A percentile compares a stretch with the other conserved stretches of the same genome.
Conservation (phyloP, 2,113 vertebrate species). For the Oncorhynchus mykiss region DNA sequence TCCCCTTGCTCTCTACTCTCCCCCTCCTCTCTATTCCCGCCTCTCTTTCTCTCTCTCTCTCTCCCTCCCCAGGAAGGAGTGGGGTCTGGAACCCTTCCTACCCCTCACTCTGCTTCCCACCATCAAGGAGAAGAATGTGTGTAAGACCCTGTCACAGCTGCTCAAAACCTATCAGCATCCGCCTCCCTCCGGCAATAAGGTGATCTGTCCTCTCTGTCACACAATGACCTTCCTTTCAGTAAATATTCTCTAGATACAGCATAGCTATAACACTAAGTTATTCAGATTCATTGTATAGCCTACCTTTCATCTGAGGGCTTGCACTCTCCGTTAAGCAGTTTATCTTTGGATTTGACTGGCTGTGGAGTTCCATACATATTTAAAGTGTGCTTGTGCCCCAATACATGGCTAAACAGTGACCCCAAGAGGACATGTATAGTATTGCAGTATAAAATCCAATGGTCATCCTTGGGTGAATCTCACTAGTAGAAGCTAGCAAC, state of each 20-base stretch:
- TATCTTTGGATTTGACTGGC: too few species aligned
- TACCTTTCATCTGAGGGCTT: neutral
- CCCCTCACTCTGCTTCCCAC: conserved; percentile 91
- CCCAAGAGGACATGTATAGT: conserved; percentile 40
- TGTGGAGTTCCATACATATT: too few species aligned
- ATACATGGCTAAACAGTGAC: conserved; percentile 53
- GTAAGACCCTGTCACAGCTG: conserved; percentile 92
- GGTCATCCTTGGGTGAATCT: conserved; percentile 23
- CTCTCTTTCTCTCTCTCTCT: conserved; percentile 18
- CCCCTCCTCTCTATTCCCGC: conserved; percentile 22
- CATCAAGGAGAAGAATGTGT: conserved; percentile 94
- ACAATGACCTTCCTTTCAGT: neutral
- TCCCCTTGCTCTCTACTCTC: neutral
- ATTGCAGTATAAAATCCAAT: conserved; percentile 10
- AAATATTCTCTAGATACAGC: neutral
- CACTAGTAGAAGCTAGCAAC: too few species aligned
- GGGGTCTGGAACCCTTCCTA: conserved; percentile 96
- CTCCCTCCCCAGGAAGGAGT: conserved; percentile 85
- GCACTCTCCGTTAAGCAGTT: neutral
- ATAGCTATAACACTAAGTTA: neutral
- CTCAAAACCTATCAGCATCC: conserved; percentile 95
- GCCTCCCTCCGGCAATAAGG: conserved; percentile 89
- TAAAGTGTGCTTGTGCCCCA: too few species aligned
- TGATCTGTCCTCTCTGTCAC: conserved; percentile 45
- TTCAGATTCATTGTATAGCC: neutral